phyloP scores from a whole-genome alignment of 2,797 vertebrate genomes.

The Sebastes jordani region DNA sequence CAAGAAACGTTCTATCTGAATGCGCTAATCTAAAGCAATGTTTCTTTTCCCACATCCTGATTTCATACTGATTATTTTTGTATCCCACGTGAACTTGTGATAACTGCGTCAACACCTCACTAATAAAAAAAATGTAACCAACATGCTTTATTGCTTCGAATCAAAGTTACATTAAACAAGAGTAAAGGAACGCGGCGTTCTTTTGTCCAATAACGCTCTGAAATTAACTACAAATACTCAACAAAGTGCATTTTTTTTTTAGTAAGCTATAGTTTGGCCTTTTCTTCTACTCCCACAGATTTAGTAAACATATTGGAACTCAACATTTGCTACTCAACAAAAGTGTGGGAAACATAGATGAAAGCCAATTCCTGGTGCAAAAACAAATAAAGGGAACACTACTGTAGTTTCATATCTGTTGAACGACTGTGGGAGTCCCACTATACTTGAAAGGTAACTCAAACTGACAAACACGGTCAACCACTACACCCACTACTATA shows the following conservation, averaged over 20 bases:
- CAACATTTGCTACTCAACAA: conserved; percentile 17
- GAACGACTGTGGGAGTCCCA: neutral
- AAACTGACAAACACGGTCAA: conserved; percentile 15
- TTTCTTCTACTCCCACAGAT: conserved; percentile 29
- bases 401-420: conserved; percentile 16
- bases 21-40: conserved; percentile 15
- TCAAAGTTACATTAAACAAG: conserved; percentile 29
- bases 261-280: conserved; percentile 28
- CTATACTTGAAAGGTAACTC: conserved; percentile 23
- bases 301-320: conserved; percentile 13
- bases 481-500: neutral
- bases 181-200: conserved; percentile 12
- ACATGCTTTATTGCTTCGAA: conserved; percentile 52
- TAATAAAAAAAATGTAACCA: neutral
- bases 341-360: conserved; percentile 17
- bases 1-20: neutral
- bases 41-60: neutral
- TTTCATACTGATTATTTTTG: conserved; percentile 16
- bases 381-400: conserved; percentile 35
- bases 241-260: conserved; percentile 48
- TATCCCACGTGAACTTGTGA: neutral
- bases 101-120: neutral
- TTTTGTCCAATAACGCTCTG: conserved; percentile 15
- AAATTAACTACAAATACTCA: conserved; percentile 38
- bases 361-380: conserved; percentile 30